These are phyloP conservation scores for Atta cephalotes DNA, from an alignment of 1,140 invertebrate genomes.

Conservation along the genomic window DNA sequence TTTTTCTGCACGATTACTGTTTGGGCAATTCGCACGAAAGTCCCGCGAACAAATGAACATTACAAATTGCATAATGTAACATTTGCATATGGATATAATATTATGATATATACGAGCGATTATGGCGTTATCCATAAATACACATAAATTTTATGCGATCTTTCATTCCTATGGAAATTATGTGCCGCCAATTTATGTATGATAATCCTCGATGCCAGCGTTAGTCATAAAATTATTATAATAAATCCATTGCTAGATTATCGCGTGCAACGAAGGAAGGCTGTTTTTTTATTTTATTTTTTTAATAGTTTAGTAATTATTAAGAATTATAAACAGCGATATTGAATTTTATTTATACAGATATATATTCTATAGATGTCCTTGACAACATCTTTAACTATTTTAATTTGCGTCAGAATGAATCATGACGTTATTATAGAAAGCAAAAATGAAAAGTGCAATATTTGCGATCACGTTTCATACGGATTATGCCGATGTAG, in stretches of 20 bases:
- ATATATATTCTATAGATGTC: background rate
- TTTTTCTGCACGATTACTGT: constrained; percentile 47
- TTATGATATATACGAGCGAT: constrained; percentile 4
- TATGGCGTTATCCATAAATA: background rate
- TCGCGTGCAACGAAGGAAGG: background rate
- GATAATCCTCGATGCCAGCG: background rate
- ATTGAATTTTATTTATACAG: background rate
- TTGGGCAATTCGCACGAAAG: background rate
- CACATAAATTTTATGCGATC: constrained; percentile 14
- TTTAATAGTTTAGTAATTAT: background rate
- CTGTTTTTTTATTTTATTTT: background rate
- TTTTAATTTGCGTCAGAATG: background rate
- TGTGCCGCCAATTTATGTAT: background rate
- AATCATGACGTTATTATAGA: background rate
- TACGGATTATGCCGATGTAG: constrained; percentile 20
- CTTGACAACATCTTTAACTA: background rate
- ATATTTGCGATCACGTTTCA: constrained; percentile 13
- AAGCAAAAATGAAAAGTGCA: background rate
- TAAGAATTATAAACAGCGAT: background rate
- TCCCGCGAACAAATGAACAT: constrained; percentile 24
- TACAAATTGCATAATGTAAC: constrained; percentile 27
- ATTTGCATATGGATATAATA: constrained; percentile 44
- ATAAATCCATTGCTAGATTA: background rate
- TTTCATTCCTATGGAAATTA: constrained; percentile 35
- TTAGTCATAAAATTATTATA: constrained; percentile 13